Evolutionary conservation across 2,113 vertebrate species (phyloP).

Genomic region (Chloropsis hardwickii): DNA sequence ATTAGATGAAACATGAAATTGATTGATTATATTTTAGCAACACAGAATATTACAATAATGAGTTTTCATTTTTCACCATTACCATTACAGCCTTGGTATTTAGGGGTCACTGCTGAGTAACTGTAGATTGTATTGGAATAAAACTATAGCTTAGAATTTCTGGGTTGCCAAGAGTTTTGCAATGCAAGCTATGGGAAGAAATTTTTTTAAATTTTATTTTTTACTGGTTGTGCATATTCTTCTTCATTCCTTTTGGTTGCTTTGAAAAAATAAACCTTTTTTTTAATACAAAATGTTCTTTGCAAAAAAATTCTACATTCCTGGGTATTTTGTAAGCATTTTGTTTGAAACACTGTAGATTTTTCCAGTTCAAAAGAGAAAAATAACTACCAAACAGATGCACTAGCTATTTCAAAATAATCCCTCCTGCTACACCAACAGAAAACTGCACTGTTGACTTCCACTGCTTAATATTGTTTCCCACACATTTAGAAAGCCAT

Average conservation of each 20-base stretch:
- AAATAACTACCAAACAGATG: slow-evolving; percentile 48
- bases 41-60: background rate
- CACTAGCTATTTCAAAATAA: slow-evolving; percentile 45
- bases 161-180: background rate
- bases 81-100: background rate
- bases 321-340: background rate
- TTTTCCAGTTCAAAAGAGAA: slow-evolving; percentile 23
- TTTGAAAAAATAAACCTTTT: background rate
- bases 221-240: background rate
- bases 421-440: slow-evolving; percentile 8
- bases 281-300: background rate
- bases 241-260: background rate
- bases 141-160: slow-evolving; percentile 19
- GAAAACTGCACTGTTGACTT: slow-evolving; percentile 42
- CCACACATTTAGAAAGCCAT: slow-evolving; percentile 30
- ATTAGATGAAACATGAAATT: background rate
- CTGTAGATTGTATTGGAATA: background rate
- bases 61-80: background rate
- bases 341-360: background rate
- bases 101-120: background rate
- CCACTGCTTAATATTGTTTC: slow-evolving; percentile 35
- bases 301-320: background rate
- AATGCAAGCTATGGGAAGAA: background rate
- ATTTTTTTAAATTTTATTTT: background rate
- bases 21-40: background rate